Conservation (phyloP, 2,888 invertebrate species). For the Zygogramma bicolorata region DNA sequence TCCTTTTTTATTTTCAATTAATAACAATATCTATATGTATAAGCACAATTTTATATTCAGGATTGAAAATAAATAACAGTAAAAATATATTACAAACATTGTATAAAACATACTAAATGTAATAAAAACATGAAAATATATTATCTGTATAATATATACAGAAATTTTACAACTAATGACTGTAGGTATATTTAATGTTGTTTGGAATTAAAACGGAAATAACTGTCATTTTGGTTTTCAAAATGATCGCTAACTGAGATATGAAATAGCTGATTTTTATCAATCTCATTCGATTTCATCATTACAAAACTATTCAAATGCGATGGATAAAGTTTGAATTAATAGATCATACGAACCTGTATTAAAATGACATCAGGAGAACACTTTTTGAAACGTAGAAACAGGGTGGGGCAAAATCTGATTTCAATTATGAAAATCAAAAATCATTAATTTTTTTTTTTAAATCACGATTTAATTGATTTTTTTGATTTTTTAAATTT, state of each 20-base stretch:
- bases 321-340: background rate
- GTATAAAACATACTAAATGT: constrained; percentile 65
- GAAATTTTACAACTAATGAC: constrained; percentile 61
- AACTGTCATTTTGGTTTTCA: constrained; percentile 59
- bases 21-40: constrained; percentile 57
- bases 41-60: constrained; percentile 58
- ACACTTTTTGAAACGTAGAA: no score
- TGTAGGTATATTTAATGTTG: constrained; percentile 53
- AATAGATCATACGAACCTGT: background rate
- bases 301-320: background rate
- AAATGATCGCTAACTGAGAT: constrained; percentile 57
- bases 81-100: constrained; percentile 65
- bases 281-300: constrained; percentile 18
- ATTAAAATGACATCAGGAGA: no score
- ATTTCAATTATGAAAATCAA: no score
- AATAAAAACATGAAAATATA: constrained; percentile 62
- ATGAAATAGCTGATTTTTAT: constrained; percentile 56
- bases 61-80: constrained; percentile 64
- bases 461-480: no score
- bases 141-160: constrained; percentile 65
- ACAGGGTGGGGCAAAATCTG: no score
- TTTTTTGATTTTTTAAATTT: no score
- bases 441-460: no score
- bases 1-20: constrained; percentile 51
- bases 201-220: constrained; percentile 53